Conservation (phyloP, 2,113 vertebrate species). For the Amphiprion percula region DNA sequence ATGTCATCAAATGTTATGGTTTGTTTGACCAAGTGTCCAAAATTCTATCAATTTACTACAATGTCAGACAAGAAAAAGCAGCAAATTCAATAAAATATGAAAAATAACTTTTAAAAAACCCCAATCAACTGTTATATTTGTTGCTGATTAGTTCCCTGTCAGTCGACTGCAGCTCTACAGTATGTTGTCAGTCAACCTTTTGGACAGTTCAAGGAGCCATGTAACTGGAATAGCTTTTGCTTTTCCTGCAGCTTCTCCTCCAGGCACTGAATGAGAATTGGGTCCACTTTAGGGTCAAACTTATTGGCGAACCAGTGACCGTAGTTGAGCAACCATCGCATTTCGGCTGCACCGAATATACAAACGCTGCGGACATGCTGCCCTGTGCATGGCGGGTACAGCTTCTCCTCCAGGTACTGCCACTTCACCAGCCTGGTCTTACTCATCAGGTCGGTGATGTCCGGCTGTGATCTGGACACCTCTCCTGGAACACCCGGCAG, state of each 20-base stretch:
- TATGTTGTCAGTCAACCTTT: conserved; percentile 4
- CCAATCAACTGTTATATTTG: background rate
- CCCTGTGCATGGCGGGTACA: conserved; percentile 92
- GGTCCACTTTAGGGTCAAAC: conserved; percentile 93
- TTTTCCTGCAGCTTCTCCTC: conserved; percentile 90
- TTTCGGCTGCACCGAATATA: conserved; percentile 90
- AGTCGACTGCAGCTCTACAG: too few species aligned
- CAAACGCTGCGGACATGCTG: conserved; percentile 90
- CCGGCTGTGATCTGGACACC: conserved; percentile 83
- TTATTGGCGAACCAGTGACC: conserved; percentile 98
- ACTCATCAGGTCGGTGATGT: conserved; percentile 92
- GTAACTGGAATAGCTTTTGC: conserved; percentile 18
- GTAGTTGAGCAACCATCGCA: conserved; percentile 79
- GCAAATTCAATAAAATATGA: conserved; percentile 1
- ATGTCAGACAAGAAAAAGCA: background rate
- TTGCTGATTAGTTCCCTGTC: too few species aligned
- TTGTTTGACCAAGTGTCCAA: too few species aligned
- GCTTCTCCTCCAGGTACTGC: conserved; percentile 87
- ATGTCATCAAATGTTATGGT: too few species aligned
- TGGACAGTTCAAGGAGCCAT: background rate
- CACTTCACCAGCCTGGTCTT: conserved; percentile 95
- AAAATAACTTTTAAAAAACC: too few species aligned
- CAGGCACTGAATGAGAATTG: conserved; percentile 91
- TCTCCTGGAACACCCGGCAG: conserved; percentile 90
- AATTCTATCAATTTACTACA: background rate